Percentiles rank a stretch among this genome's conserved stretches.
These are phyloP conservation scores for Naso thynnoides DNA, from an alignment of 2,797 vertebrate genomes.

Conservation along the genomic window DNA sequence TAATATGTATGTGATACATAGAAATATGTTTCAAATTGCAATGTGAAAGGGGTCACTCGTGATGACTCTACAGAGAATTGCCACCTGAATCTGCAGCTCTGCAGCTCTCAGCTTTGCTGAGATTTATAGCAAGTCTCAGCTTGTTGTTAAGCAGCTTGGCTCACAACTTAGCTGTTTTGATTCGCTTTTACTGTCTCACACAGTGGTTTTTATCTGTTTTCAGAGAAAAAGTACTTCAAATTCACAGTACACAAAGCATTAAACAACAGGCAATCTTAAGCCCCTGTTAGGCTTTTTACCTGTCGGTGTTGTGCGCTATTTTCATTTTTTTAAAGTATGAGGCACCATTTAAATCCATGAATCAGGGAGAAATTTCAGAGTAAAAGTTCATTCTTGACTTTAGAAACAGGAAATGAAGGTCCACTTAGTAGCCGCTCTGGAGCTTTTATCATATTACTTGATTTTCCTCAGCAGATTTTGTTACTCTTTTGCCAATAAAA, in stretches of 20 bases:
- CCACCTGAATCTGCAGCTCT: background rate
- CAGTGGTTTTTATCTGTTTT: background rate
- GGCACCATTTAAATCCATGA: background rate
- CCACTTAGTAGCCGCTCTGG: background rate
- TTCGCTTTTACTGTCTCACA: too few relatives aligned
- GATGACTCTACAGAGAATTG: background rate
- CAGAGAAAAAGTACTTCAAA: too few relatives aligned
- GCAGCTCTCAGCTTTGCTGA: background rate
- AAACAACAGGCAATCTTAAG: too few relatives aligned
- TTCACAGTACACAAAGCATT: too few relatives aligned
- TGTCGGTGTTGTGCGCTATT: too few relatives aligned
- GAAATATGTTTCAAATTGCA: background rate
- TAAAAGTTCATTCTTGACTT: background rate
- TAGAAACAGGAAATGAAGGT: background rate
- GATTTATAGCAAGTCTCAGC: background rate
- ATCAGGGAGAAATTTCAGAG: background rate
- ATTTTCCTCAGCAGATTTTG: background rate
- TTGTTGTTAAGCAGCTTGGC: background rate
- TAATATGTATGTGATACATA: background rate
- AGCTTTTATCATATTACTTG: background rate
- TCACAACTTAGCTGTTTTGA: background rate
- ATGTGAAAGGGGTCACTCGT: background rate
- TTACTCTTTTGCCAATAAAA: too few relatives aligned
- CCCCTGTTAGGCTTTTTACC: too few relatives aligned
- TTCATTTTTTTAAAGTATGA: too few relatives aligned